Evolutionary conservation across 2,113 vertebrate species (phyloP), one percentile per base, ranked within the genome.

Genomic region (Lampris incognitus): DNA sequence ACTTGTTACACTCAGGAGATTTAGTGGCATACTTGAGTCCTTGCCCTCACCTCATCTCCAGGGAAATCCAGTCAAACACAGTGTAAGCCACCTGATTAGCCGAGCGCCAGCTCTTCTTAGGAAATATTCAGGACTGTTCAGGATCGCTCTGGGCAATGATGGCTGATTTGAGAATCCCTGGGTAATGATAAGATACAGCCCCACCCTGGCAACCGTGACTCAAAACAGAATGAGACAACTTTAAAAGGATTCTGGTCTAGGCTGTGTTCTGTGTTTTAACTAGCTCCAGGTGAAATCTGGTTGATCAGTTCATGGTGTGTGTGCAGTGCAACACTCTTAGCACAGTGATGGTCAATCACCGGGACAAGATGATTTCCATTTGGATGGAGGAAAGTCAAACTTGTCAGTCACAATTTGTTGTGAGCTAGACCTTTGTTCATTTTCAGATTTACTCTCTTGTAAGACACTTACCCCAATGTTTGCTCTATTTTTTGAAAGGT

Each of bases 1-100:
- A 91, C 83, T 79, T 76, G 86, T 73, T 82, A 76, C 66, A 51
- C 59, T 82, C 67, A 50, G 84, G 83, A 92, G 88, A 87, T 89
- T 91, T 88, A 79, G 79, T 77, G 81, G 82, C 79, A 89, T 89
- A 82, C 86, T 88, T 89, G 84, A 76, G 81, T 82, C 74, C 62
- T 59, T 86, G 83, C 89, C 69, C 84, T 86, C 67, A 58, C 73
- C 85, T 75, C 63, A 63, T 84, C 71, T 80, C 74, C 36, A 37
- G 54, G 57, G 74, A 82, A 83, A 80, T 82, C 74, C 74, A 74
- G 56, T 69, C 54, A 79, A 79, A 84, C 60, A 48, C 55, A 62
- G 65, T 10, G 51, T 74, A 77, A 79, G 63, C 61, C 83, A 85
- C 69, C 66, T 84, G 84, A 86, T 82, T 77, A 73, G 69, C 72